Percentiles rank a stretch among this genome's conserved stretches.
phyloP scores from a whole-genome alignment of 2,797 vertebrate genomes.

The Malurus leucopterus region DNA sequence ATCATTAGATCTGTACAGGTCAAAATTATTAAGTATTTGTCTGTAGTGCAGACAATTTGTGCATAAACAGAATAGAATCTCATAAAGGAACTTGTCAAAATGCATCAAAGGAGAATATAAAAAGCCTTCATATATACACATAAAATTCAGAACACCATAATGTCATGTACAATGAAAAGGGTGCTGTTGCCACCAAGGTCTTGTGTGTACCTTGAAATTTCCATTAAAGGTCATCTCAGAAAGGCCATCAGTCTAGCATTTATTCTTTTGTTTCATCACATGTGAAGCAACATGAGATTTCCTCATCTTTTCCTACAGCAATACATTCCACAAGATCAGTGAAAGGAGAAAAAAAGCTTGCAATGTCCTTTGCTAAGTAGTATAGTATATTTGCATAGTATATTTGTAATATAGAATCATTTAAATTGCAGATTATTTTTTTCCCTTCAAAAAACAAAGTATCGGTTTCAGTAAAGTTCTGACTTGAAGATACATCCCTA shows the following conservation, averaged over 20 bases:
- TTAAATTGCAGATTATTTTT: not conserved
- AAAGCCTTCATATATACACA: not conserved
- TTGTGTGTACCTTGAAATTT: not conserved
- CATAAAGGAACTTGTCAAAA: not conserved
- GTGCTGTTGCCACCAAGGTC: not conserved
- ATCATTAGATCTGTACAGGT: not conserved
- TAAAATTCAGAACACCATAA: not conserved
- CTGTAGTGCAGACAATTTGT: not conserved
- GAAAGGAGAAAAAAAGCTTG: not conserved
- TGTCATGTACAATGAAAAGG: not conserved
- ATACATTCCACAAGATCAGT: not conserved
- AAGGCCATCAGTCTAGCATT: not conserved
- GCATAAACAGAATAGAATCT: not conserved
- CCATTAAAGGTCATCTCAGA: not conserved
- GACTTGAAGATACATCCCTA: not conserved
- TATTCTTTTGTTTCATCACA: not conserved
- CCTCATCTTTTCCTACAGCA: not conserved
- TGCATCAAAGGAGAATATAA: not conserved
- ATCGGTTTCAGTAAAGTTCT: not conserved
- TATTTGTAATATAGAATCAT: not conserved
- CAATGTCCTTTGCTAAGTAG: not conserved
- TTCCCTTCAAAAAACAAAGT: not conserved
- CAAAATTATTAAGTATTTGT: not conserved
- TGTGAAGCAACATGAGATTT: not conserved
- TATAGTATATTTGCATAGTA: no score